These are phyloP conservation scores for Leptinotarsa juncta DNA, from an alignment of 2,888 invertebrate species.

Conservation along the genomic window DNA sequence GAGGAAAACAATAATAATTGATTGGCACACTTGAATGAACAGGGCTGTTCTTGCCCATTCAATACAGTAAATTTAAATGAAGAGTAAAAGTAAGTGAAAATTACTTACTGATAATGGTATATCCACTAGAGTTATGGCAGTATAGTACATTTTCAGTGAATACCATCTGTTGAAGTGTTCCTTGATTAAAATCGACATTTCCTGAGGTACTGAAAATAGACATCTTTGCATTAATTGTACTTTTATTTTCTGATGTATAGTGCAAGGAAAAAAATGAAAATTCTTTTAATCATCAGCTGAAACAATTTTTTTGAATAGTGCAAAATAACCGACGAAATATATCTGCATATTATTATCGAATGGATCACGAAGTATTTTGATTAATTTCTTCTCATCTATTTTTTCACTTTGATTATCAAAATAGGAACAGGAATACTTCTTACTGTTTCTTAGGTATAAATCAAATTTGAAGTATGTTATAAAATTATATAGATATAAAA, in stretches of 20 bases:
- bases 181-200: constrained; percentile 83
- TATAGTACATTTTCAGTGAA: constrained; percentile 84
- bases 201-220: constrained; percentile 76
- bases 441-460: too few species aligned
- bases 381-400: too few species aligned
- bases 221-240: not conserved
- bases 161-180: constrained; percentile 93
- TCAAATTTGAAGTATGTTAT: too few species aligned
- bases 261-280: not conserved
- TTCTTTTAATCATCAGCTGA: not conserved
- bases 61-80: not conserved
- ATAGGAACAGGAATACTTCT: too few species aligned
- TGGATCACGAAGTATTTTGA: too few species aligned
- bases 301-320: not conserved
- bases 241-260: not conserved
- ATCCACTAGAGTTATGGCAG: constrained; percentile 81
- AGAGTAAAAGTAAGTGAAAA: not conserved
- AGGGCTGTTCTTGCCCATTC: not conserved
- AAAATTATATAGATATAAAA: too few species aligned
- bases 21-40: too few species aligned
- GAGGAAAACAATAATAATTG: too few species aligned
- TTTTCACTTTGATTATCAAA: too few species aligned
- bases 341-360: too few species aligned
- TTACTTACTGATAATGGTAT: constrained; percentile 80
- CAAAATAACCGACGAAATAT: too few species aligned